Conservation (phyloP, 2,888 invertebrate genomes). For the Gari tellinella region DNA sequence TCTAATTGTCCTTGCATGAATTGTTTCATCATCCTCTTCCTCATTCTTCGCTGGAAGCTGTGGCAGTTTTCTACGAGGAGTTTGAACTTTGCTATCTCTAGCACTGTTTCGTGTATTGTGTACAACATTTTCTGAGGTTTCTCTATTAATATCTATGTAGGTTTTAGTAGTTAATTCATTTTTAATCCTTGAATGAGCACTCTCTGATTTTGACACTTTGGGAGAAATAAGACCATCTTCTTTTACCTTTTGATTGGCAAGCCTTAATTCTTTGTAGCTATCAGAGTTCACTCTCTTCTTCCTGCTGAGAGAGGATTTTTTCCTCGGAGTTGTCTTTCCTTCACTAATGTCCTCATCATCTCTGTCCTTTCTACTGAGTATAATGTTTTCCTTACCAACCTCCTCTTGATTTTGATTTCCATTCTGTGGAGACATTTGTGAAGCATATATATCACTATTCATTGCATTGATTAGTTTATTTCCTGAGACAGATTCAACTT, state of each 20-base stretch:
- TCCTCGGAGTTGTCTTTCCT: background rate
- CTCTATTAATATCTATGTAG: background rate
- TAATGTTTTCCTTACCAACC: background rate
- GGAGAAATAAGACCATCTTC: too few species aligned
- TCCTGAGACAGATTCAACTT: too few species aligned
- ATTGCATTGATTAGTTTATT: too few species aligned
- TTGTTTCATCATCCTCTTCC: conserved; percentile 52
- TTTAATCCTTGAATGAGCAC: too few species aligned
- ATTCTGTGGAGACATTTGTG: too few species aligned
- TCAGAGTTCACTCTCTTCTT: conserved; percentile 18
- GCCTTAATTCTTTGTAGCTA: conserved; percentile 22
- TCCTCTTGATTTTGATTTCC: background rate
- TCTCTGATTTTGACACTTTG: too few species aligned
- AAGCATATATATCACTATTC: too few species aligned
- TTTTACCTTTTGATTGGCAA: conserved; percentile 14
- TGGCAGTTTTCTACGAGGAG: conserved; percentile 48
- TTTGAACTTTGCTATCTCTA: conserved; percentile 23
- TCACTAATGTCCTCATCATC: background rate
- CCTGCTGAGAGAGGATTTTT: background rate
- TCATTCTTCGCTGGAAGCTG: conserved; percentile 36
- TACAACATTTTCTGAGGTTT: background rate
- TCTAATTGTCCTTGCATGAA: conserved; percentile 54
- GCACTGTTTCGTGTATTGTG: conserved; percentile 11
- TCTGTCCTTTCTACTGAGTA: background rate
- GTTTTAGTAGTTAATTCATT: background rate